Evolutionary conservation across 2,797 vertebrate species (phyloP).

Genomic region (Falco biarmicus): DNA sequence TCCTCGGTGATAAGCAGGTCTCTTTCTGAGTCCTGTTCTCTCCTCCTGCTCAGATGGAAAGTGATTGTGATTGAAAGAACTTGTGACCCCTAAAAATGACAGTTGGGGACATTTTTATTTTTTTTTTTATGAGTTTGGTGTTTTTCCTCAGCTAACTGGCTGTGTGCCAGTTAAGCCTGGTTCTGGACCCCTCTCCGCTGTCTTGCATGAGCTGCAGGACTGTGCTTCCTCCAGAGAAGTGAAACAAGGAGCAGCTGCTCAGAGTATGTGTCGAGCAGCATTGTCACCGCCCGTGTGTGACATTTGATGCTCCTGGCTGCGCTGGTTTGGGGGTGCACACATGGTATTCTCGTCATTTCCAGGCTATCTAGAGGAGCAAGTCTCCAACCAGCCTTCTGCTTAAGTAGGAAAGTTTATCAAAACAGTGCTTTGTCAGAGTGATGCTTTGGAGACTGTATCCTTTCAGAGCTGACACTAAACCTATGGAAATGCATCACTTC

Average conservation of each 20-base stretch:
- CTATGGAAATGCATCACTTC: slow-evolving; percentile 61
- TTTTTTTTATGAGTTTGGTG: not conserved
- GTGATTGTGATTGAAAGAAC: not conserved
- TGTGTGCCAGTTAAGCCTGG: not conserved
- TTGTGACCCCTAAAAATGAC: not conserved
- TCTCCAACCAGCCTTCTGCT: not conserved
- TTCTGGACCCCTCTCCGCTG: fast-evolving
- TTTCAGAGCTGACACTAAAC: slow-evolving; percentile 59
- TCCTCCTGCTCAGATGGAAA: not conserved
- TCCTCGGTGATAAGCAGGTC: not conserved
- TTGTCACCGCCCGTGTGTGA: fast-evolving
- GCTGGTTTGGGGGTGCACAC: not conserved
- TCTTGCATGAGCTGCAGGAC: not conserved
- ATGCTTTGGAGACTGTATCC: slow-evolving; percentile 3
- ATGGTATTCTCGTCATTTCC: not conserved
- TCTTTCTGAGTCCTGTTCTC: fast-evolving
- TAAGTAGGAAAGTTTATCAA: slow-evolving; percentile 17
- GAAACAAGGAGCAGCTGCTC: not conserved
- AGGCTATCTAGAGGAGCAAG: not conserved
- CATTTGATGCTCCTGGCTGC: fast-evolving
- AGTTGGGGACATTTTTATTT: not conserved
- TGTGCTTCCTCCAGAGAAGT: not conserved
- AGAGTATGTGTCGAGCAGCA: fast-evolving
- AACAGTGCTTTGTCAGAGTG: slow-evolving; percentile 34
- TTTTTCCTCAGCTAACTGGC: not conserved